Base-by-base conservation (phyloP, 2,888 invertebrate species). In the Sminthurides aquaticus region DNA sequence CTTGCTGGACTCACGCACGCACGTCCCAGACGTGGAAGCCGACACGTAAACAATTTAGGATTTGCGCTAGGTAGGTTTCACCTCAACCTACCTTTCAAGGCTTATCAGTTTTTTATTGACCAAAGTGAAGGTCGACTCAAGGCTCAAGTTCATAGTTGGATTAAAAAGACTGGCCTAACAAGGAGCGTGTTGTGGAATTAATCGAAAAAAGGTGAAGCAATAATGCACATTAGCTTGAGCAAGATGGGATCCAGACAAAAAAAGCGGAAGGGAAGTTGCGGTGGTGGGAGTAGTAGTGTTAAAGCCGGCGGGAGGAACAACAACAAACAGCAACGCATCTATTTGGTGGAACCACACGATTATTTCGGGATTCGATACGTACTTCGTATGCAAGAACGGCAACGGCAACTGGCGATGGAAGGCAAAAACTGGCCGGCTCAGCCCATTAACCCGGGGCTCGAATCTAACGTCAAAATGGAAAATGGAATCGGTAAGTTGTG, bases 311-410 rank as follows among this genome's bases (percentile, higher is more conserved):
- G 8, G 8, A 34, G 15, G 15, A 62, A 59, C 43, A 54, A 52
- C 29, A 20, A 25, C 26, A 52, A 64, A 25, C 62, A 8, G 24
- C 15, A 29, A 3, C 26, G 52, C 29, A 34, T 59, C 22, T 59
- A 59, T 25, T 29, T 64, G 54, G 26, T n/a, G n/a, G 64, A 64
- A 34, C 64, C 64, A 18, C 52, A 49, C 22, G 64, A 64, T 34
- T 64, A 64, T 25, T 64, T 64, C 27, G 59, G 59, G 1, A 49
- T 64, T 27, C 24, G 20, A 8, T 27, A 64, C 52, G 15, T 54
- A n/a, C 59, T 59, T 1, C 58, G 49, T 34, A 64, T 59, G 28
- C 49, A 58, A 18, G 59, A 64, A 24, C 2, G 52, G 20, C 59
- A 64, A 43, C 27, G 58, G 34, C 57, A 49, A 28, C 54, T 64